Evolutionary conservation across 1,140 invertebrate species (phyloP).

Genomic region (Bradysia coprophila): DNA sequence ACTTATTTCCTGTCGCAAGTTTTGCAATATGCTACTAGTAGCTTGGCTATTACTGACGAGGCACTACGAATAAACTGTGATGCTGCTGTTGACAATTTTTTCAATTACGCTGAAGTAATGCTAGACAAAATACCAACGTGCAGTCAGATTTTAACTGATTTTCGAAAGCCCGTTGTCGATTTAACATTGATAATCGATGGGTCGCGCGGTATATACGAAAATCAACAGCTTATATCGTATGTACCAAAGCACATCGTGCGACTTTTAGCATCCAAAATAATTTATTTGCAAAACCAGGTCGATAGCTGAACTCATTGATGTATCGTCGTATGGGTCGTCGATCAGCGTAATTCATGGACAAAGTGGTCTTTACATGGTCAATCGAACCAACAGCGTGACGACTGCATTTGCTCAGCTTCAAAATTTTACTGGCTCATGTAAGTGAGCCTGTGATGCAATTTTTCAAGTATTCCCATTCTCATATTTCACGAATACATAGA

Average conservation of each 20-base stretch:
- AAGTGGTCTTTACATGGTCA: conserved; percentile 32
- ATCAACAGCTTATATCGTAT: conserved; percentile 12
- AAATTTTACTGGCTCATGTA: conserved; percentile 24
- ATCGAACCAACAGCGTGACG: conserved; percentile 22
- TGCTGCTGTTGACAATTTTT: not conserved
- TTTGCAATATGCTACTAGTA: not conserved
- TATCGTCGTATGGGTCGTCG: conserved; percentile 31
- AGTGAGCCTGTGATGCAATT: conserved; percentile 7
- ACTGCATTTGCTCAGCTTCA: conserved; percentile 17
- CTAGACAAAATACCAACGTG: not conserved
- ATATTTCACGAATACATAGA: not conserved
- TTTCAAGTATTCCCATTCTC: too few relatives aligned
- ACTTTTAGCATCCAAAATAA: too few relatives aligned
- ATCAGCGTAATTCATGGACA: conserved; percentile 34
- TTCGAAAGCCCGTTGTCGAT: conserved; percentile 20
- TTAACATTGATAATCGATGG: conserved; percentile 5
- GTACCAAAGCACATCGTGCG: too few relatives aligned
- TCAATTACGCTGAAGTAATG: not conserved
- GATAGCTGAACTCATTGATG: conserved; percentile 26
- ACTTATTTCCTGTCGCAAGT: conserved; percentile 1
- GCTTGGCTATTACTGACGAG: not conserved
- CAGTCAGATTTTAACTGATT: conserved; percentile 6
- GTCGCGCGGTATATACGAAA: conserved; percentile 1
- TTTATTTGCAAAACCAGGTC: too few relatives aligned
- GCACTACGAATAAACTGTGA: not conserved